A percentile compares a stretch with the other conserved stretches of the same genome.
Evolutionary conservation across 2,888 invertebrate species (phyloP).

Genomic region (Lepidochitona cinerea): DNA sequence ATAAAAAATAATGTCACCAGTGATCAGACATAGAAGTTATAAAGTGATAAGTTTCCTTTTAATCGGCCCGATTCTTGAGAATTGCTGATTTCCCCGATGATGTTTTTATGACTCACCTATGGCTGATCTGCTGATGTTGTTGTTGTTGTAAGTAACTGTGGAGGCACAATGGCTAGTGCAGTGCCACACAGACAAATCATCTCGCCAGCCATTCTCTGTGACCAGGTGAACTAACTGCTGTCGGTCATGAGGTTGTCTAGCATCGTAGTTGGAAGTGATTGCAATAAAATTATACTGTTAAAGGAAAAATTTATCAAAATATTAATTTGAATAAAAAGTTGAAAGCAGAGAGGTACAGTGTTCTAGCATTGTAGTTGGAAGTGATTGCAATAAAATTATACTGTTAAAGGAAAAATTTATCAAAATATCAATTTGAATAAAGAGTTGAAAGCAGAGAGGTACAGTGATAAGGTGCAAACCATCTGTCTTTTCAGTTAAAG

Average conservation of each 20-base stretch:
- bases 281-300: conserved; percentile 64
- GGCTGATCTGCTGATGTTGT: conserved; percentile 50
- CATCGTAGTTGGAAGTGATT: conserved; percentile 55
- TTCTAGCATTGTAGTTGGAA: conserved; percentile 47
- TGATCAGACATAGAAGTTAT: too few species aligned
- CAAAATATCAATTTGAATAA: too few species aligned
- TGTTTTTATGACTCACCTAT: too few species aligned
- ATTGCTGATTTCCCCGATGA: too few species aligned
- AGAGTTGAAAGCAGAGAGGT: too few species aligned
- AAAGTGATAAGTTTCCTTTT: too few species aligned
- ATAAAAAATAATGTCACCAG: too few species aligned
- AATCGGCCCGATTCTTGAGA: too few species aligned
- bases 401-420: conserved; percentile 33
- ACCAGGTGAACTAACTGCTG: conserved; percentile 62
- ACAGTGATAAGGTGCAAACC: too few species aligned
- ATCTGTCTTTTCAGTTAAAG: too few species aligned
- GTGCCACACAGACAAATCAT: conserved; percentile 63
- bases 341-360: too few species aligned
- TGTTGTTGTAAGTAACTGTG: conserved; percentile 47
- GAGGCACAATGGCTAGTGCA: conserved; percentile 62
- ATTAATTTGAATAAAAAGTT: background rate
- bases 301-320: background rate
- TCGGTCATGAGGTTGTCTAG: conserved; percentile 44
- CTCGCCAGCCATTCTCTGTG: conserved; percentile 65
- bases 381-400: conserved; percentile 65